Conservation (phyloP, 2,888 invertebrate genomes). For the Drosophila setosimentum region DNA sequence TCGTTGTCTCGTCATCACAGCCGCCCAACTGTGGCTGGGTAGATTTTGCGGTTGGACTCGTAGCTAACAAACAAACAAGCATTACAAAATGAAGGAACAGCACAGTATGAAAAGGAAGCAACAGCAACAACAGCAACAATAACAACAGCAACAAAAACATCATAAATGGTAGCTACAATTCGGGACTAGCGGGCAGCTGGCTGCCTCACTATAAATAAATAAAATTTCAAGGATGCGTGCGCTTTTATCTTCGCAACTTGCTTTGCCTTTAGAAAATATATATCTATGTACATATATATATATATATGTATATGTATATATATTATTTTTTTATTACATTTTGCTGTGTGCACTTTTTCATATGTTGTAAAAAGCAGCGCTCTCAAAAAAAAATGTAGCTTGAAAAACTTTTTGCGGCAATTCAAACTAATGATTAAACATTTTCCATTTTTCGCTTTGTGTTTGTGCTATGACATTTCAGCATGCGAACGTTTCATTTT, state of each 20-base stretch:
- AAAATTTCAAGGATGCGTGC: constrained; percentile 81
- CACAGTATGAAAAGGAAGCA: constrained; percentile 38
- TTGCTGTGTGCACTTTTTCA: constrained; percentile 67
- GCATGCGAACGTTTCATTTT: constrained; percentile 46
- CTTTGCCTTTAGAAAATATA: constrained; percentile 49
- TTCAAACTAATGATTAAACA: constrained; percentile 80
- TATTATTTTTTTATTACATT: constrained; percentile 63
- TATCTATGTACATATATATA: neutral
- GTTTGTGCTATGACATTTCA: constrained; percentile 67
- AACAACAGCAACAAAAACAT: constrained; percentile 11
- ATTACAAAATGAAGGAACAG: constrained; percentile 55
- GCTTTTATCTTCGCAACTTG: constrained; percentile 76
- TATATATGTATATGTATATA: neutral
- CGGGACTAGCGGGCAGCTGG: constrained; percentile 29
- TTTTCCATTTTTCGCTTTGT: constrained; percentile 54
- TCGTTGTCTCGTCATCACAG: constrained; percentile 15
- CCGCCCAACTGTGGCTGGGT: constrained; percentile 31
- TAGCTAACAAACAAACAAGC: constrained; percentile 73
- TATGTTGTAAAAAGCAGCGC: constrained; percentile 75
- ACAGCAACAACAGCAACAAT: neutral
- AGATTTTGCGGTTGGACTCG: constrained; percentile 76
- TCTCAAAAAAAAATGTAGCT: constrained; percentile 14
- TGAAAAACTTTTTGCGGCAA: constrained; percentile 72
- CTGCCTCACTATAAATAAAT: constrained; percentile 72
- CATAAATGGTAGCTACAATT: constrained; percentile 19